These are phyloP conservation scores for Mya arenaria DNA, from an alignment of 1,140 invertebrate species.

Conservation along the genomic window DNA sequence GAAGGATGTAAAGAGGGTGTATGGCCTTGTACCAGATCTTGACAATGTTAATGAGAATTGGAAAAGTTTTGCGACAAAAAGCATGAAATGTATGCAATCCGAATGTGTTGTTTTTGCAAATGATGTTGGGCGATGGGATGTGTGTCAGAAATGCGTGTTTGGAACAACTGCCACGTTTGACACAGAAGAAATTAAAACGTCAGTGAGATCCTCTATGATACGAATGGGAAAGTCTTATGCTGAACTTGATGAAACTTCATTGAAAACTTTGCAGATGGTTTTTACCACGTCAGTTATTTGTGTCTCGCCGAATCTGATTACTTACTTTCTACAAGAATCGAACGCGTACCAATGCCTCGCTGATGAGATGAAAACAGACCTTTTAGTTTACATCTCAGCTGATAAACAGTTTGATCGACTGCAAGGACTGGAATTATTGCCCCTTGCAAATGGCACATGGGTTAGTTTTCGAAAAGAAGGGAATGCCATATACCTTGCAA, in stretches of 20 bases:
- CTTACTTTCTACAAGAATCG: neutral
- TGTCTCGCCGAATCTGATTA: neutral
- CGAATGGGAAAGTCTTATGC: neutral
- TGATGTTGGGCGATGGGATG: no score
- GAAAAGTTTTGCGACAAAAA: no score
- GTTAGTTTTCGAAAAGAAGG: neutral
- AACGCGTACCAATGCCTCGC: neutral
- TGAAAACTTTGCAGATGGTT: neutral
- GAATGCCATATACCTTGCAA: neutral
- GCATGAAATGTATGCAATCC: no score
- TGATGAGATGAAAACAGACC: neutral
- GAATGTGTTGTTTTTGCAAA: no score
- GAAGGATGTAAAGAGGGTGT: neutral
- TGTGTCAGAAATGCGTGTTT: no score
- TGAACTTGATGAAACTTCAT: neutral
- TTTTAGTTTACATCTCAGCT: neutral
- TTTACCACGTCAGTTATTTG: neutral
- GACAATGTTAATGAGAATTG: constrained; percentile 5
- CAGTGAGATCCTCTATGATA: neutral
- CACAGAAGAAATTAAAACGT: neutral
- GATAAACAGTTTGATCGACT: neutral
- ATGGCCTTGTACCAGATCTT: neutral
- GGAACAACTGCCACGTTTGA: no score
- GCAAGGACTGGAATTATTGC: neutral
- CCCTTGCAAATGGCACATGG: constrained; percentile 4